Conservation (phyloP, 1,140 invertebrate species). For the Alviniconcha marisindica region DNA sequence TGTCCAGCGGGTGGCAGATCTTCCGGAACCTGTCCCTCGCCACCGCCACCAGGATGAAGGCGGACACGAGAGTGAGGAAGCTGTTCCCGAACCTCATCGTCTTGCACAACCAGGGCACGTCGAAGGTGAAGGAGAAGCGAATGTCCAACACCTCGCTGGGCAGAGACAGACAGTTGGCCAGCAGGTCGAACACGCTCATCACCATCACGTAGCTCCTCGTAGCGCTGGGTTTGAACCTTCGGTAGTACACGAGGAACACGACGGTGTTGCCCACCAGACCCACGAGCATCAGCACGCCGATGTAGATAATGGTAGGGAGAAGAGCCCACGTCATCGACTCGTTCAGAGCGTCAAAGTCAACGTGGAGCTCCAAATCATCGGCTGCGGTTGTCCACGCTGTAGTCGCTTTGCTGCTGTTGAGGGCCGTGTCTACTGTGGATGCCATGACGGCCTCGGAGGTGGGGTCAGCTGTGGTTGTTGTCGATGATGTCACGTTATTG, state of each 20-base stretch:
- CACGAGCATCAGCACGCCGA: slow-evolving; percentile 48
- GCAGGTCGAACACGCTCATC: slow-evolving; percentile 55
- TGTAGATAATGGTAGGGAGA: slow-evolving; percentile 52
- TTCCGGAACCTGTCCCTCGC: slow-evolving; percentile 50
- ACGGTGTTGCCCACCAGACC: slow-evolving; percentile 57
- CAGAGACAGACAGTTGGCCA: slow-evolving; percentile 50
- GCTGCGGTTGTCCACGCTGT: too few species aligned
- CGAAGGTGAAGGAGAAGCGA: slow-evolving; percentile 37
- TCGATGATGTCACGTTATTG: too few species aligned
- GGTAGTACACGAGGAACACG: slow-evolving; percentile 53
- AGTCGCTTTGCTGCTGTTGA: too few species aligned
- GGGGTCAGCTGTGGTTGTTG: too few species aligned
- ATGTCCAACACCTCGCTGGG: slow-evolving; percentile 54
- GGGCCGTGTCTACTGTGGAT: too few species aligned
- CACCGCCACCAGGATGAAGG: slow-evolving; percentile 51
- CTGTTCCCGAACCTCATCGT: slow-evolving; percentile 45
- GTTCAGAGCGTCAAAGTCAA: slow-evolving; percentile 6
- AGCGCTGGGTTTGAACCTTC: slow-evolving; percentile 53
- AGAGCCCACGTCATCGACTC: slow-evolving; percentile 33
- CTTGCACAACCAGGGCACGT: slow-evolving; percentile 36
- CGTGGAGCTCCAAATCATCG: too few species aligned
- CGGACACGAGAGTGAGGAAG: slow-evolving; percentile 42
- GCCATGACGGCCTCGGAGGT: too few species aligned
- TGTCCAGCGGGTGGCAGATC: slow-evolving; percentile 48
- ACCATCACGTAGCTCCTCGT: slow-evolving; percentile 53